Conservation (phyloP, 1,140 invertebrate genomes). For the Brachystomella parvula region DNA sequence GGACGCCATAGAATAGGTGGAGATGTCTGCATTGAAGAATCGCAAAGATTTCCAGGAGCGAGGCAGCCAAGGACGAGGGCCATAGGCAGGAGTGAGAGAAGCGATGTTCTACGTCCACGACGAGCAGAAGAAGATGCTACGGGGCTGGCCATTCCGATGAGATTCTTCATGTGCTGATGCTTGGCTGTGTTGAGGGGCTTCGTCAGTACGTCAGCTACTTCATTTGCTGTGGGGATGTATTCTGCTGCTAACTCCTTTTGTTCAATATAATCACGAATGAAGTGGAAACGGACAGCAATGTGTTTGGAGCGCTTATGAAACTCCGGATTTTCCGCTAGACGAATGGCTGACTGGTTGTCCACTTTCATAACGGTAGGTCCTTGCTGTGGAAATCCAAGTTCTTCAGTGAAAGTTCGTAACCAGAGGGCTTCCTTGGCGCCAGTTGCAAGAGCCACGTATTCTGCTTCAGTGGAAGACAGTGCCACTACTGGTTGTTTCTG, state of each 20-base stretch:
- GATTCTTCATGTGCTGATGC: neutral
- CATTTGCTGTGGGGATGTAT: constrained; percentile 38
- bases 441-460: constrained; percentile 39
- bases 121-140: no score
- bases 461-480: constrained; percentile 42
- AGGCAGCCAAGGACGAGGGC: no score
- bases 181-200: constrained; percentile 38
- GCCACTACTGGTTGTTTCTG: constrained; percentile 40
- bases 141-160: neutral
- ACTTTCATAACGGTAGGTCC: constrained; percentile 27
- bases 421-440: constrained; percentile 38
- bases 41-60: no score
- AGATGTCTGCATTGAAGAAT: no score
- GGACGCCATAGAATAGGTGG: no score
- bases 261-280: constrained; percentile 40
- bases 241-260: constrained; percentile 35
- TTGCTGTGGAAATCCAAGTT: constrained; percentile 28
- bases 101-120: no score
- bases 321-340: constrained; percentile 41
- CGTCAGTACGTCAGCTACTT: constrained; percentile 42
- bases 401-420: constrained; percentile 36
- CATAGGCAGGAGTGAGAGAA: no score
- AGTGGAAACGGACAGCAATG: constrained; percentile 42
- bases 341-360: constrained; percentile 41
- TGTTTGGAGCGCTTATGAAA: constrained; percentile 44